phyloP scores from a whole-genome alignment of 2,888 invertebrate species.

The Cephus pulcher region DNA sequence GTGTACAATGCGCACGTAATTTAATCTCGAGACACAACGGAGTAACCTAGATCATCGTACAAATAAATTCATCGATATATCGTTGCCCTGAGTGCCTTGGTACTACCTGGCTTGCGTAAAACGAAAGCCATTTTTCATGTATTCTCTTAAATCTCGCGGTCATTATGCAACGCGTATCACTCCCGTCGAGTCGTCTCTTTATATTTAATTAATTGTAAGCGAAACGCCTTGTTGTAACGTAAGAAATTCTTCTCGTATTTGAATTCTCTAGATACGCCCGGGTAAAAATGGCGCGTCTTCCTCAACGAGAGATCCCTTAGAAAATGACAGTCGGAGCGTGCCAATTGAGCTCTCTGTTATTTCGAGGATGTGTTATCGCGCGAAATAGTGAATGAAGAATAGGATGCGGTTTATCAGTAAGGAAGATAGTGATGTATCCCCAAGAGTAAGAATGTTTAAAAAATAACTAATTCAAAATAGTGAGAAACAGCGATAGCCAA shows the following conservation, averaged over 20 bases:
- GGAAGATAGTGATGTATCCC: not conserved
- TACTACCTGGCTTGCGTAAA: constrained; percentile 46
- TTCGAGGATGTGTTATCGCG: not conserved
- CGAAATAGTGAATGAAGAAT: not conserved
- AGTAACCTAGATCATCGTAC: constrained; percentile 52
- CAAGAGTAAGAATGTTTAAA: not conserved
- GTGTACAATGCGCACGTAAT: constrained; percentile 33
- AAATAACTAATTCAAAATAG: not conserved
- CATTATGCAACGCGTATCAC: not conserved
- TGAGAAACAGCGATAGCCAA: not conserved
- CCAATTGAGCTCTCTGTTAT: not conserved
- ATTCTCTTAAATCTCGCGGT: not conserved
- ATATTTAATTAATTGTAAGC: not conserved
- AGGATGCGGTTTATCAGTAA: not conserved
- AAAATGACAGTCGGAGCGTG: not conserved
- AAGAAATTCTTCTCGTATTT: not conserved
- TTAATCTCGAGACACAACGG: constrained; percentile 34
- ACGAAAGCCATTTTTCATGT: constrained; percentile 33
- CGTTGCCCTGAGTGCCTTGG: constrained; percentile 60
- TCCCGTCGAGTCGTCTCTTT: not conserved
- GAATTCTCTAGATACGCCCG: not conserved
- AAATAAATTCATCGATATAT: constrained; percentile 56
- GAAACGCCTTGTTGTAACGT: not conserved
- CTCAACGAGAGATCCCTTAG: not conserved
- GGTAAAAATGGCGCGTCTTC: not conserved